These are phyloP conservation scores for Erebia aethiops DNA, from an alignment of 2,888 invertebrate species.

Conservation along the genomic window DNA sequence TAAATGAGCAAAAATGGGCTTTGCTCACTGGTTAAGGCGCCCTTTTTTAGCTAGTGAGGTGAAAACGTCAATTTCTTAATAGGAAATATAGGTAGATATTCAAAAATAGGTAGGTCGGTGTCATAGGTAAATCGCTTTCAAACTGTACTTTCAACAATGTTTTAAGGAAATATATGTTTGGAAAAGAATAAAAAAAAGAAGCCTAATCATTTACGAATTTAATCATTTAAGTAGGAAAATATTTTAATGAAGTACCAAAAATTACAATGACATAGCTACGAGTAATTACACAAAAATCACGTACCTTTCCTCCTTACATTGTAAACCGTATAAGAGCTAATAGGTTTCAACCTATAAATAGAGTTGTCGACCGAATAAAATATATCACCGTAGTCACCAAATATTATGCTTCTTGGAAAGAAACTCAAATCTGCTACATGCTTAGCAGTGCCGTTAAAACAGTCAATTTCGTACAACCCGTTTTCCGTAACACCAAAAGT, in stretches of 20 bases:
- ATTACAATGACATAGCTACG: background rate
- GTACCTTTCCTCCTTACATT: slow-evolving; percentile 52
- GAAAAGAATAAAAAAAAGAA: slow-evolving; percentile 9
- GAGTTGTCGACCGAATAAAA: slow-evolving; percentile 62
- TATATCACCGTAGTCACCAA: slow-evolving; percentile 74
- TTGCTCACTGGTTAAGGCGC: too few species aligned
- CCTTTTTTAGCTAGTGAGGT: too few species aligned
- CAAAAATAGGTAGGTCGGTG: too few species aligned
- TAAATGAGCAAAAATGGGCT: too few species aligned
- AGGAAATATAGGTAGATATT: too few species aligned
- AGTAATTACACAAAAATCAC: background rate
- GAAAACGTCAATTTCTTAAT: too few species aligned
- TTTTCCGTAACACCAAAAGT: slow-evolving; percentile 61
- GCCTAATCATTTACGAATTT: slow-evolving; percentile 3
- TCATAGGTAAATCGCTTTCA: too few species aligned
- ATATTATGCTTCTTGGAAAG: slow-evolving; percentile 61
- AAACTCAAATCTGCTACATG: slow-evolving; percentile 60
- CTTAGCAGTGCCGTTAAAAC: slow-evolving; percentile 65
- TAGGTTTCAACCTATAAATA: slow-evolving; percentile 66
- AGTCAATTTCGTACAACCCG: slow-evolving; percentile 64
- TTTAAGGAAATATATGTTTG: background rate
- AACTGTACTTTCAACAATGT: too few species aligned
- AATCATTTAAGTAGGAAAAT: slow-evolving; percentile 2
- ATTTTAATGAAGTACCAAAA: background rate
- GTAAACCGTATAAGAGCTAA: slow-evolving; percentile 65